Conservation (phyloP, 2,888 invertebrate genomes). For the Galeopsomyia nigrocyanea region DNA sequence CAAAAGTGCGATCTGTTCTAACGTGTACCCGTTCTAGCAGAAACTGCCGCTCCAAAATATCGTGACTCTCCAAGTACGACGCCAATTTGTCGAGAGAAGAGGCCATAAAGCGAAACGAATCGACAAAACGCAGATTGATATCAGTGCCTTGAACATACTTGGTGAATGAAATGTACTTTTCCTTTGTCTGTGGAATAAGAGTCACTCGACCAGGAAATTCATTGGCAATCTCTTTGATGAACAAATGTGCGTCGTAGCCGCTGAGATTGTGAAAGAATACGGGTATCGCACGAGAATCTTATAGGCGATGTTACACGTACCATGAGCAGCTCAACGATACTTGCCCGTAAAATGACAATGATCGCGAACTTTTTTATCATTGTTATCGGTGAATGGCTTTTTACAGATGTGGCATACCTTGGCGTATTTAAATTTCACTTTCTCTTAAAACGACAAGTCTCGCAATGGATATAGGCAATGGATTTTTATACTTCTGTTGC, state of each 20-base stretch:
- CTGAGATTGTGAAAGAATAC: slow-evolving; percentile 58
- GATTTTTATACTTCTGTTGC: too few species aligned
- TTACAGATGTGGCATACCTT: too few species aligned
- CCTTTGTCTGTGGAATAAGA: slow-evolving; percentile 58
- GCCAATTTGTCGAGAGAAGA: slow-evolving; percentile 36
- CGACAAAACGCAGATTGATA: too few species aligned
- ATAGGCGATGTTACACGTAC: slow-evolving; percentile 58
- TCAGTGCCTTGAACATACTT: slow-evolving; percentile 25
- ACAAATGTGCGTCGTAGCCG: slow-evolving; percentile 48
- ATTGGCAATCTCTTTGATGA: too few species aligned
- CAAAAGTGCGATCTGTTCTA: too few species aligned
- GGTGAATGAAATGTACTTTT: slow-evolving; percentile 55
- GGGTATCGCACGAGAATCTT: slow-evolving; percentile 55
- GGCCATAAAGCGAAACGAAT: slow-evolving; percentile 41
- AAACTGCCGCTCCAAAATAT: too few species aligned
- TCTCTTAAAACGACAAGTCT: too few species aligned
- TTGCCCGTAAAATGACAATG: too few species aligned
- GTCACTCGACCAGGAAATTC: slow-evolving; percentile 47
- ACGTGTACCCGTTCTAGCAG: background rate
- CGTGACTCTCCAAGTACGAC: background rate
- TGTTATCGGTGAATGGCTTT: too few species aligned
- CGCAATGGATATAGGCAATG: too few species aligned
- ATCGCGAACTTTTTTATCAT: too few species aligned
- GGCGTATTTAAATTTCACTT: too few species aligned
- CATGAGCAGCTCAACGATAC: slow-evolving; percentile 47